Conservation (phyloP, 2,888 invertebrate genomes). For the Drosophila pseudotakahashii region DNA sequence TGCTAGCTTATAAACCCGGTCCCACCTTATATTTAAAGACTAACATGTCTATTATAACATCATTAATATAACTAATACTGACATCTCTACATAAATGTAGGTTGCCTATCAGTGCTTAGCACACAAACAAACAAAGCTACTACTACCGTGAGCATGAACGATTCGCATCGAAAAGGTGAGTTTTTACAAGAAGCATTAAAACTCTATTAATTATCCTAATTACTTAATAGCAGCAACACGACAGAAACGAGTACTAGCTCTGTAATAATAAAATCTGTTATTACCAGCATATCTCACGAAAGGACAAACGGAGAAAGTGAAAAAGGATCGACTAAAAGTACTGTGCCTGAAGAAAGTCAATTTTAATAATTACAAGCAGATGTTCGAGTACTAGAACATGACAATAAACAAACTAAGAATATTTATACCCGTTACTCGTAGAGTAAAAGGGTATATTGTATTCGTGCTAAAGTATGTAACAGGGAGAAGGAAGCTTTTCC, state of each 20-base stretch:
- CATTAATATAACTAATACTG: conserved; percentile 5
- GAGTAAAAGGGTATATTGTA: too few relatives aligned
- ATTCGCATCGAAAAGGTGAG: conserved; percentile 81
- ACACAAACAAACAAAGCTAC: conserved; percentile 83
- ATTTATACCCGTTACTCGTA: too few relatives aligned
- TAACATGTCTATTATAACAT: not conserved
- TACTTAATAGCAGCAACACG: conserved; percentile 75
- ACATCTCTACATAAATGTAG: conserved; percentile 54
- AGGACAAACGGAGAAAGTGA: conserved; percentile 83
- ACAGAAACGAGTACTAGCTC: conserved; percentile 83
- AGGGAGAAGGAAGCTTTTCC: too few relatives aligned
- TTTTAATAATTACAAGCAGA: conserved; percentile 66
- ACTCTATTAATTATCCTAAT: not conserved
- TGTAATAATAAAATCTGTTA: conserved; percentile 84
- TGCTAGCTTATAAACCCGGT: conserved; percentile 12
- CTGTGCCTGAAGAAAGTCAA: conserved; percentile 83
- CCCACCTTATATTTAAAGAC: not conserved
- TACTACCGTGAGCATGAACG: conserved; percentile 82
- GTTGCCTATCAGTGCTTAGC: conserved; percentile 84
- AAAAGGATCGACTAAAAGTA: conserved; percentile 79
- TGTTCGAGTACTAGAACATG: not conserved
- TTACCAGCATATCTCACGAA: conserved; percentile 84
- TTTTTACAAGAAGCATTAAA: not conserved
- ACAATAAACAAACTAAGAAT: not conserved
- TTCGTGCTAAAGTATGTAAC: too few relatives aligned